These are phyloP conservation scores for Gobionotothen gibberifrons DNA, from an alignment of 2,797 vertebrate genomes.

Conservation along the genomic window DNA sequence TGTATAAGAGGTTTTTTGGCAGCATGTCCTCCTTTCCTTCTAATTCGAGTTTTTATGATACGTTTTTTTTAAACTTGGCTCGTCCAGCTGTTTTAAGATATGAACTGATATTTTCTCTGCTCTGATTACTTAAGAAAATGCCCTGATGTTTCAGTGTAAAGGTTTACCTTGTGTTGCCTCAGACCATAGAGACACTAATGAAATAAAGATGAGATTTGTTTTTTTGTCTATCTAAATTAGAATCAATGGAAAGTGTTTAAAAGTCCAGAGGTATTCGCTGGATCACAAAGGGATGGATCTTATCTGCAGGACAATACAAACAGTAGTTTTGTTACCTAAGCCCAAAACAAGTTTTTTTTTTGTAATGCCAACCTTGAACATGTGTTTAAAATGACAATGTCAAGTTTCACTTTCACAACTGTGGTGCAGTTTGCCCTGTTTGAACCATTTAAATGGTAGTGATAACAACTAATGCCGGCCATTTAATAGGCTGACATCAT, in stretches of 20 bases:
- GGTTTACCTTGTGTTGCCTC: background rate
- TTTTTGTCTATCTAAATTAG: slow-evolving; percentile 33
- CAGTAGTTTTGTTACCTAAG: too few relatives aligned
- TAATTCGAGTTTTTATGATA: slow-evolving; percentile 28
- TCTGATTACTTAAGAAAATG: slow-evolving; percentile 19
- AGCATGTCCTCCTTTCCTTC: slow-evolving; percentile 18
- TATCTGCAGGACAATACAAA: background rate
- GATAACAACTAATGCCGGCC: too few relatives aligned
- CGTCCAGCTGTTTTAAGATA: slow-evolving; percentile 1
- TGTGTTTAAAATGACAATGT: too few relatives aligned
- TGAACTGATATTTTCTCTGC: slow-evolving; percentile 16
- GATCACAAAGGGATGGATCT: slow-evolving; percentile 1
- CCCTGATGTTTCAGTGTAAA: background rate
- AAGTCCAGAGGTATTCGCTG: background rate
- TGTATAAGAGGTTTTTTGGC: slow-evolving; percentile 33
- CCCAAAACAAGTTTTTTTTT: too few relatives aligned
- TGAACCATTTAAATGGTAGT: too few relatives aligned
- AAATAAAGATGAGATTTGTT: slow-evolving; percentile 17
- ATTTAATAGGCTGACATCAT: too few relatives aligned
- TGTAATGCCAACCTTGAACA: too few relatives aligned
- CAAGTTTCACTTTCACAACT: too few relatives aligned
- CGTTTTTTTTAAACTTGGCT: slow-evolving; percentile 37
- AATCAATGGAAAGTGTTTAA: slow-evolving; percentile 11
- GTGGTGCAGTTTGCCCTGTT: too few relatives aligned
- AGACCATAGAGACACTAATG: slow-evolving; percentile 17